Percentiles rank a stretch among this genome's conserved stretches.
phyloP scores from a whole-genome alignment of 2,113 vertebrate species.

The Amphilophus citrinellus region DNA sequence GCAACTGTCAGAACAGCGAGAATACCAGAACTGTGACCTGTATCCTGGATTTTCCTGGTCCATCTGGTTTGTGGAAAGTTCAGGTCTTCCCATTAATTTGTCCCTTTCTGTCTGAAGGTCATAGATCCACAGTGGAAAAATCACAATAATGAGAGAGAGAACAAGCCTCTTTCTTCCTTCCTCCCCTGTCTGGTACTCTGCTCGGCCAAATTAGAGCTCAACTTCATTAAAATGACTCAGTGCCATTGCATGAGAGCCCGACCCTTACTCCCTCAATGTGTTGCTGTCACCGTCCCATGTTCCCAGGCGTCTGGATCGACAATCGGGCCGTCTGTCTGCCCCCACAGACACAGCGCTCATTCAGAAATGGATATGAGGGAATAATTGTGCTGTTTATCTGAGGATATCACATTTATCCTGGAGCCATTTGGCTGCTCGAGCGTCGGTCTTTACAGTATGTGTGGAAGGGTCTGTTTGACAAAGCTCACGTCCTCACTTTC shows the following conservation, averaged over 20 bases:
- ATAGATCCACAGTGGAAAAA: conserved; percentile 16
- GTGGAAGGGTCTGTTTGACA: neutral
- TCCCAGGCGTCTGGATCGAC: conserved; percentile 46
- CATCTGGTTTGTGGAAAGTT: conserved; percentile 38
- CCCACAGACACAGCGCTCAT: conserved; percentile 38
- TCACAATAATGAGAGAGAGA: conserved; percentile 19
- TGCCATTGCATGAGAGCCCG: conserved; percentile 13
- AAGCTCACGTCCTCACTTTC: neutral
- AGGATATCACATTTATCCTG: conserved; percentile 51
- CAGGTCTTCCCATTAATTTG: conserved; percentile 6
- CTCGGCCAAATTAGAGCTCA: conserved; percentile 40
- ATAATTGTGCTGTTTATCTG: conserved; percentile 47
- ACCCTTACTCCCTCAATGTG: conserved; percentile 17
- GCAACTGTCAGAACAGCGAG: neutral
- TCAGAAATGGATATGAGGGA: conserved; percentile 41
- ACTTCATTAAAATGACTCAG: conserved; percentile 59
- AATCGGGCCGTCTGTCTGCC: conserved; percentile 57
- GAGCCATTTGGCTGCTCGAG: conserved; percentile 34
- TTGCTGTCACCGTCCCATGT: conserved; percentile 15
- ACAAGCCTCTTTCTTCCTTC: conserved; percentile 14
- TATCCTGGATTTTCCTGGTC: neutral
- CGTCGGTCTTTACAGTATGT: neutral
- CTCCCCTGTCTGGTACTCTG: neutral
- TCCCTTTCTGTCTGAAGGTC: conserved; percentile 41
- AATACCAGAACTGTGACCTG: neutral